These are phyloP conservation scores for Coenobita brevimanus DNA, from an alignment of 1,140 invertebrate species.

Conservation along the genomic window DNA sequence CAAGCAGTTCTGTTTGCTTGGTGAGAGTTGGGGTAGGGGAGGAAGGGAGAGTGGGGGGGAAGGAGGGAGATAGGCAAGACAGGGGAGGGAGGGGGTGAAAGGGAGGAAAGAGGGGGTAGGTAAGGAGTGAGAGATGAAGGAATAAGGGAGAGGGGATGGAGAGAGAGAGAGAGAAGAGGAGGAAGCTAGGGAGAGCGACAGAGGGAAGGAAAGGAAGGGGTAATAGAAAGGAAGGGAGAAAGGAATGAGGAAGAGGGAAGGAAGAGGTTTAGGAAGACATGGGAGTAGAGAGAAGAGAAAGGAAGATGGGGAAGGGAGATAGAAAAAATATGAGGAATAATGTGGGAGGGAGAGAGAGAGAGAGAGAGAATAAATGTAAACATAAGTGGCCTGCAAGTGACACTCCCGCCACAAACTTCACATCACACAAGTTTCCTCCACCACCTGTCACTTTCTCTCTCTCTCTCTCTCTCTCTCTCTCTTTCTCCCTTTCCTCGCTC, in stretches of 20 bases:
- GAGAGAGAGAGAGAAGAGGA: not conserved
- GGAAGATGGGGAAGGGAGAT: not conserved
- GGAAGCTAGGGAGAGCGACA: not conserved
- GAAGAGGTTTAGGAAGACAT: no score
- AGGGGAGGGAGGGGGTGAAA: not conserved
- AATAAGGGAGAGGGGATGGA: not conserved
- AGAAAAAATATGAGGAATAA: not conserved
- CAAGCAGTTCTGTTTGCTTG: no score
- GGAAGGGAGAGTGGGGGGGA: slow-evolving; percentile 1
- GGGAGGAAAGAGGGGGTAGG: not conserved
- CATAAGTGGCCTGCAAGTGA: no score
- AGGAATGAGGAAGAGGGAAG: not conserved
- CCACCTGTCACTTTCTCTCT: not conserved
- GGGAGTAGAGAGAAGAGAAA: not conserved
- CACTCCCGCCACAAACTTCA: no score
- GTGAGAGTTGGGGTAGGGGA: not conserved
- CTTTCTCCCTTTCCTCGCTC: not conserved
- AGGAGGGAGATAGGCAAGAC: not conserved
- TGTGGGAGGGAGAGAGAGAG: no score
- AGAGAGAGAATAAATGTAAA: no score
- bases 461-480: not conserved
- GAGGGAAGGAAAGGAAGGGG: not conserved
- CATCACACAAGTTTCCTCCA: not conserved
- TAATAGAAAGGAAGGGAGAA: not conserved
- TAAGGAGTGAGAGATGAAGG: not conserved